Evolutionary conservation across 1,140 invertebrate genomes (phyloP), one percentile per base, ranked within the genome.

Genomic region (Drosophila tristis): DNA sequence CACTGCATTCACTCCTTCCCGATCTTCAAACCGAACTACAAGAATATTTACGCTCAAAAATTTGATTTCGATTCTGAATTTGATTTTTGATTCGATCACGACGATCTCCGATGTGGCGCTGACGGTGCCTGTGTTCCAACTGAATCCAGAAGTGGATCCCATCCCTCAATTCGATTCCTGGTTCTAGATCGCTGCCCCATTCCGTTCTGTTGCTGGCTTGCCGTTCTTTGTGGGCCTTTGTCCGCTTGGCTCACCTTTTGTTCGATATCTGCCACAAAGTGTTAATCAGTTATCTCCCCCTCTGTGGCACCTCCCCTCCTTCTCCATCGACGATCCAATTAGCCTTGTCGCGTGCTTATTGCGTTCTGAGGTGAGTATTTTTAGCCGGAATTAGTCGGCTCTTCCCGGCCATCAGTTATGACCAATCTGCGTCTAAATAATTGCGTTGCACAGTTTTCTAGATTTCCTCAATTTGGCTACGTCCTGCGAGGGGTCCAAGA

Each of bases 271-370:
- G 23, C 42, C 23, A 35, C 49, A 42, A 13, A 31, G 59, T 78
- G 71, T 79, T 87, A 87, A 86, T 87, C 66, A 75, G 57, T 63
- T 63, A 58, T 39, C 66, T 45, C 16, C 45, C 25, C 23, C 11
- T 5, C 35, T 13, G 35, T 5, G 35, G 5, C 6, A 39, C 23
- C 50, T 39, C 20, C 29, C 26, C 23, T 29, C 29, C 23, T 8
- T 4, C 13, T 1, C 31, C 31, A 11, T 3, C 3, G 9, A 8
- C 0, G 35, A 39, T 13, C 56, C 54, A 39, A 68, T 45, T 78
- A 80, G 62, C 82, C 74, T 82, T 86, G 74, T 86, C 82, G 74
- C 82, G 78, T 87, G 82, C 73, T 68, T 75, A 74, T 75, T 76
- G 73, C 74, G 71, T 66, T 74, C 62, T 43, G 53, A 35, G 26